phyloP scores from a whole-genome alignment of 2,888 invertebrate genomes.

The Sericinus montela region DNA sequence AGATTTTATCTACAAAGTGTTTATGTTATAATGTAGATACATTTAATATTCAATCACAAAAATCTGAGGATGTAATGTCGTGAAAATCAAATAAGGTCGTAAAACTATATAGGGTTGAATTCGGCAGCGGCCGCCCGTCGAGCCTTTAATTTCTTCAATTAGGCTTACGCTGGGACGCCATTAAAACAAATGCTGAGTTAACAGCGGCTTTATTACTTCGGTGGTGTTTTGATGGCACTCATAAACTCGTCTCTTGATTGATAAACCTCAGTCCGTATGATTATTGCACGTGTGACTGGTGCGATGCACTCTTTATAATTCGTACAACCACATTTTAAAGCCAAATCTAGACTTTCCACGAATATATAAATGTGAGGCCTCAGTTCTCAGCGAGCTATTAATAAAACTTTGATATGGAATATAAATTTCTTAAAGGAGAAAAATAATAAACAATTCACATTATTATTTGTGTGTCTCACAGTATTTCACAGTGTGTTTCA shows the following conservation, averaged over 20 bases:
- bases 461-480: no score
- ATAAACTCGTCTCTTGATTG: constrained; percentile 59
- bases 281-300: constrained; percentile 25
- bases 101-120: constrained; percentile 48
- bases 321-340: constrained; percentile 1
- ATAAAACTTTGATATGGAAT: no score
- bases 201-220: constrained; percentile 43
- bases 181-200: constrained; percentile 45
- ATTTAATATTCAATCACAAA: not conserved
- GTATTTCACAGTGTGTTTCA: no score
- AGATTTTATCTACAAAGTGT: constrained; percentile 3
- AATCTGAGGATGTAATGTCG: constrained; percentile 1
- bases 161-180: constrained; percentile 38
- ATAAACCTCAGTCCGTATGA: constrained; percentile 39
- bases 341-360: not conserved
- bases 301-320: constrained; percentile 45
- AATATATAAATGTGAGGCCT: no score
- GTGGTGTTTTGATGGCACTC: constrained; percentile 32
- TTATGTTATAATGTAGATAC: not conserved
- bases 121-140: constrained; percentile 62
- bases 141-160: constrained; percentile 34
- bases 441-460: no score
- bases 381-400: no score
- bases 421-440: no score
- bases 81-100: constrained; percentile 27